Conservation (phyloP, 2,113 vertebrate species). For the Esox niger region DNA sequence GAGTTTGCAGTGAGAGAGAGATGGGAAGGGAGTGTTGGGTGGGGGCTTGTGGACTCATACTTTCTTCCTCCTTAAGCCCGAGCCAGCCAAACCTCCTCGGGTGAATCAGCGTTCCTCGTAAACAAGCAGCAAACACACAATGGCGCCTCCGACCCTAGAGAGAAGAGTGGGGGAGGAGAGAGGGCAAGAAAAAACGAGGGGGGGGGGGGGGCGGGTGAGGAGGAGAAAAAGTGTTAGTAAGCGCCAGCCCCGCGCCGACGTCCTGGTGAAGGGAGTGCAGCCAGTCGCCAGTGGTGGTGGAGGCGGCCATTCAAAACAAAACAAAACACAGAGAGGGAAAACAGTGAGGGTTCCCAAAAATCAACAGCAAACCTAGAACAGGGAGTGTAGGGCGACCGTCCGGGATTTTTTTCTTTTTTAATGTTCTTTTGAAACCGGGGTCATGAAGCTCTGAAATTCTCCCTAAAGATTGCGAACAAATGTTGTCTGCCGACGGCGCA, state of each 20-base stretch:
- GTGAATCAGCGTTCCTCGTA: slow-evolving; percentile 68
- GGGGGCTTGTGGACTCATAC: slow-evolving; percentile 59
- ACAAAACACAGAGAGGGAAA: slow-evolving; percentile 6
- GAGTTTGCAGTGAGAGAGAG: slow-evolving; percentile 19
- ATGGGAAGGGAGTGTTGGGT: slow-evolving; percentile 45
- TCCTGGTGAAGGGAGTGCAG: slow-evolving; percentile 19
- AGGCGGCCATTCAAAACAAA: slow-evolving; percentile 11
- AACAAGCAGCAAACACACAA: slow-evolving; percentile 69
- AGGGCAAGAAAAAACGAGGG: not conserved
- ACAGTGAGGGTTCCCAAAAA: not conserved
- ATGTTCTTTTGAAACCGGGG: not conserved
- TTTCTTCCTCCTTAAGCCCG: slow-evolving; percentile 20
- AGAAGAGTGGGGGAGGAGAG: slow-evolving; percentile 22
- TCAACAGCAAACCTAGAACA: too few species aligned
- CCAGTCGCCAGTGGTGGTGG: not conserved
- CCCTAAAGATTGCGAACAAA: not conserved
- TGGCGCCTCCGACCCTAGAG: slow-evolving; percentile 60
- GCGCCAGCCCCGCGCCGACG: slow-evolving; percentile 24
- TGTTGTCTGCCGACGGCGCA: not conserved
- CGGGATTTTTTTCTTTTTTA: too few species aligned
- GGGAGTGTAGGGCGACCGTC: too few species aligned
- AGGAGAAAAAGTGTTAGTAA: not conserved
- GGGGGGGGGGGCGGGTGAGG: not conserved
- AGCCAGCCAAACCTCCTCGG: slow-evolving; percentile 63
- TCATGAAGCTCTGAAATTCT: not conserved